Base-by-base conservation (phyloP, 92 coral and sea anemone species). In the Zoanthus solanderi region DNA sequence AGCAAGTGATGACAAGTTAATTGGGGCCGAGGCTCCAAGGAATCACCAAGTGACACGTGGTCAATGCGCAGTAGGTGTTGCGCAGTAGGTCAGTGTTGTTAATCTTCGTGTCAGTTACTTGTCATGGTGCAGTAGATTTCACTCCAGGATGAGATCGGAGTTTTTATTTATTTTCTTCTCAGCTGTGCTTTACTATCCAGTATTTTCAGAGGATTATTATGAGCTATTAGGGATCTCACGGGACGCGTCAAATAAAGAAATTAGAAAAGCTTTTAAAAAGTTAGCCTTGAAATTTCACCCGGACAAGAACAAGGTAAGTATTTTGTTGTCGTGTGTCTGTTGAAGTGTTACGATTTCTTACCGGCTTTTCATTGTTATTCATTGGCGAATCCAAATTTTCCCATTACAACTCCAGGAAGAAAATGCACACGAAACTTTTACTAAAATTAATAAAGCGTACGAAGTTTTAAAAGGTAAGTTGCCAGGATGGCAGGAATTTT, bases 181-280 rank as follows among this genome's bases (percentile, higher is more conserved):
- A 78, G 87, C 93, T 87, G 87, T 91, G 63, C 83, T 95, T 42
- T 95, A 91, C 69, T 84, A 89, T 66, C 94, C 94, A 48, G 96
- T 97, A 76, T 89, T 90, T 75, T 87, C 96, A 50, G 97, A 95
- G 63, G 99, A 97, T 82, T 97, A 93, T 78, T 97, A 97, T 76
- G 97, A 97, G 56, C 90, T 97, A 42, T 84, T 97, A 79, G 99
- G 99, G 53, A 95, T 97, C 23, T 88, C 94, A 18, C 90, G 99
- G 18, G 99, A 97, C 89, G 99, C 99, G 29, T 94, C 95, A 60
- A 95, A 83, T 78, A 97, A 94, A 78, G 98, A 95, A 72, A 97
- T 97, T 58, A 92, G 99, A 52, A 92, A 94, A 79, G 99, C 99
- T 8, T 97, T 97, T 87, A 97, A 97, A 89, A 97, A 92, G 76